Evolutionary conservation across 2,797 vertebrate species (phyloP).

Genomic region (Microctenopoma steveboyesi): DNA sequence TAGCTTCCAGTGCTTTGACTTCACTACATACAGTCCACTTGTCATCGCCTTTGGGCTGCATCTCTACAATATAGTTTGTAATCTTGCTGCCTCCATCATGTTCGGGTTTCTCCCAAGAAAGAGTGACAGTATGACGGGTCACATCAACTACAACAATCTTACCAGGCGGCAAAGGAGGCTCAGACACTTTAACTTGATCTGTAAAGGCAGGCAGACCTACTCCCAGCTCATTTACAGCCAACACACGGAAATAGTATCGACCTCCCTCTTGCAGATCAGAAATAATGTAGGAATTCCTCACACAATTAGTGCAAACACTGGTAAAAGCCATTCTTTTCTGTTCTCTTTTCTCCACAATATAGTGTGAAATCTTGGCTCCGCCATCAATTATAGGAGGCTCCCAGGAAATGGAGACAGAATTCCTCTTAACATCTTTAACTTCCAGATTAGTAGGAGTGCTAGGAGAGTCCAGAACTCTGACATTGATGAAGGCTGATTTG

Average conservation of each 20-base stretch:
- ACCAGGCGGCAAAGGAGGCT: conserved; percentile 93
- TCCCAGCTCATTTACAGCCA: conserved; percentile 96
- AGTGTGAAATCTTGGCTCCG: conserved; percentile 97
- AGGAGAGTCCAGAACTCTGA: conserved; percentile 96
- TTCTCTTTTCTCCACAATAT: conserved; percentile 97
- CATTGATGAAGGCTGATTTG: conserved; percentile 97
- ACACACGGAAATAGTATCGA: conserved; percentile 93
- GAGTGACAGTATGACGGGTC: conserved; percentile 89
- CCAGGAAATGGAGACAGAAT: conserved; percentile 92
- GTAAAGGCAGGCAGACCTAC: conserved; percentile 90
- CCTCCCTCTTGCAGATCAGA: conserved; percentile 93
- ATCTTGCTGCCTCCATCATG: conserved; percentile 99
- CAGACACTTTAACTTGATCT: conserved; percentile 92
- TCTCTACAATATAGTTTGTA: conserved; percentile 93
- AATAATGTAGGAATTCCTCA: conserved; percentile 91
- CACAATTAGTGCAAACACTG: conserved; percentile 92
- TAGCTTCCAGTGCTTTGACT: conserved; percentile 92
- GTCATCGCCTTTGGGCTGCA: conserved; percentile 95
- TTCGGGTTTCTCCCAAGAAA: conserved; percentile 98
- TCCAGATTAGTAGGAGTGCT: conserved; percentile 92
- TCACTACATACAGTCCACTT: conserved; percentile 94
- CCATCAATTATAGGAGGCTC: conserved; percentile 97
- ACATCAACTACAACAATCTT: conserved; percentile 92
- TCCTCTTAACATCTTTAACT: conserved; percentile 94
- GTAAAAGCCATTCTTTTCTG: conserved; percentile 96